Evolutionary conservation across 1,140 invertebrate genomes (phyloP).

Genomic region (Cydia pomonella): DNA sequence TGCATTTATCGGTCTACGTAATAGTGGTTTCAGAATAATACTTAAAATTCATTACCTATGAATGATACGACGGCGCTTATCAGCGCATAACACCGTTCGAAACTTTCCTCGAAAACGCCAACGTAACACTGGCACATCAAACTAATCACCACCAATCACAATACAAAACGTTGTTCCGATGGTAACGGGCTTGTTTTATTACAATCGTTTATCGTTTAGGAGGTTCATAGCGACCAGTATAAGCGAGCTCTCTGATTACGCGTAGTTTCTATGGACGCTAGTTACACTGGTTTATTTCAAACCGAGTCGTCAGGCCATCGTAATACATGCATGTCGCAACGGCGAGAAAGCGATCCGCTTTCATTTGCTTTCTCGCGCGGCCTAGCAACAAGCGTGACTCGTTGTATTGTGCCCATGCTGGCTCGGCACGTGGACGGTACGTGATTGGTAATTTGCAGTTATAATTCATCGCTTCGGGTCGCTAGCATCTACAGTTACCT

Average conservation of each 20-base stretch:
- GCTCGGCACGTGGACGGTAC: constrained; percentile 23
- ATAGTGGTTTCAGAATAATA: not conserved
- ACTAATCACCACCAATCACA: constrained; percentile 30
- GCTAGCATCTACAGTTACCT: constrained; percentile 19
- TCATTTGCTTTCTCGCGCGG: constrained; percentile 49
- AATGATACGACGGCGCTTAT: not conserved
- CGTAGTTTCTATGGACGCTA: not conserved
- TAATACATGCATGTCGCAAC: constrained; percentile 15
- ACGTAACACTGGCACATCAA: constrained; percentile 31
- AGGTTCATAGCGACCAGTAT: not conserved
- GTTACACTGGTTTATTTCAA: not conserved
- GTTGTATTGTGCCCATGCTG: constrained; percentile 19
- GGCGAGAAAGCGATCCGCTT: constrained; percentile 47
- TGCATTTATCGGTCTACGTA: too few relatives aligned
- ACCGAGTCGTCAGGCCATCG: constrained; percentile 30
- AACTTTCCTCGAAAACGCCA: constrained; percentile 19
- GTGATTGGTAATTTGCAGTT: constrained; percentile 31
- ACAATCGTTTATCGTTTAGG: not conserved
- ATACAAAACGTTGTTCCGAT: constrained; percentile 29
- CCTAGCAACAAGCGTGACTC: constrained; percentile 40
- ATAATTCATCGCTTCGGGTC: constrained; percentile 21
- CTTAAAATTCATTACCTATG: not conserved
- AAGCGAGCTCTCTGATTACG: not conserved
- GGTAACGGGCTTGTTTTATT: constrained; percentile 2
- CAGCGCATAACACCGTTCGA: constrained; percentile 25